phyloP scores from a whole-genome alignment of 2,113 vertebrate genomes.

The Hemichromis elongatus region DNA sequence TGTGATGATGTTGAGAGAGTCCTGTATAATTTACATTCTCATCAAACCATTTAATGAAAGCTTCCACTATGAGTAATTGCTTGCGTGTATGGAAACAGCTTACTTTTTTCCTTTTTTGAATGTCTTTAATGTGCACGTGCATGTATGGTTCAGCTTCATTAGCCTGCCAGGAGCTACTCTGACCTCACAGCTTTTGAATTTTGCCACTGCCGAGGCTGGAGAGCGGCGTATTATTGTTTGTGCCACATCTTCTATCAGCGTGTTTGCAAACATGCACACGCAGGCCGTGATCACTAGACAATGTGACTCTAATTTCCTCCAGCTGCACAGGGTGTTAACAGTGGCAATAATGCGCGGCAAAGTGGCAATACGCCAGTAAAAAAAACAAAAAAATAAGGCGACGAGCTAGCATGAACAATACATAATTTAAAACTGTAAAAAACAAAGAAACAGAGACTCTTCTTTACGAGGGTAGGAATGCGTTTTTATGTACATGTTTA shows the following conservation, averaged over 20 bases:
- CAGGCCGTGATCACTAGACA: neutral
- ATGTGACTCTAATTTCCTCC: neutral
- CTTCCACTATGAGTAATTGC: neutral
- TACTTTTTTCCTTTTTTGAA: neutral
- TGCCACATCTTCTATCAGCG: neutral
- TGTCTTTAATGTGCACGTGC: neutral
- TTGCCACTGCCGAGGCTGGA: neutral
- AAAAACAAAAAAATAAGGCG: neutral
- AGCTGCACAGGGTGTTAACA: neutral
- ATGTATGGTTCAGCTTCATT: neutral
- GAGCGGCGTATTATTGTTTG: neutral
- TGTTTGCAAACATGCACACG: neutral
- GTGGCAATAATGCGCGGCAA: neutral
- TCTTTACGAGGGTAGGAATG: neutral
- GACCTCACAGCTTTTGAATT: neutral
- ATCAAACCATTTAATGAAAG: neutral
- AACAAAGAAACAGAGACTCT: neutral
- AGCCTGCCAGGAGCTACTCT: neutral
- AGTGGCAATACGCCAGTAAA: neutral
- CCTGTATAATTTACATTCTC: neutral
- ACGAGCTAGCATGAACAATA: neutral
- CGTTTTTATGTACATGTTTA: neutral
- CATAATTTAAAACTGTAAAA: neutral
- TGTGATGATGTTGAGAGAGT: neutral
- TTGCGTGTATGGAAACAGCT: neutral